Evolutionary conservation across 2,797 vertebrate species (phyloP).

Genomic region (Falco cherrug): DNA sequence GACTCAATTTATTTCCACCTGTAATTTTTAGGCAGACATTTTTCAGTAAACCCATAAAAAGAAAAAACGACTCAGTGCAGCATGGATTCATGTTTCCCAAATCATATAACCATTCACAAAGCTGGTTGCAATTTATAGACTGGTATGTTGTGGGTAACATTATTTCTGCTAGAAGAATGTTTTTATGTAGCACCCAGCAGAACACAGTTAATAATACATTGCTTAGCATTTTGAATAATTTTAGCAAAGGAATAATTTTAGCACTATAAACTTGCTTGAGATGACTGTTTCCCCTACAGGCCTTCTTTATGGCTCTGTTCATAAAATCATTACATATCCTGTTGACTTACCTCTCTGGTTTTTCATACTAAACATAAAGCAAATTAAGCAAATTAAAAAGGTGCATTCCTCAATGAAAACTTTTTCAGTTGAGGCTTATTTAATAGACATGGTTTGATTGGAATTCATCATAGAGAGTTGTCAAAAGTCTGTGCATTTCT

Average conservation of each 20-base stretch:
- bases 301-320: constrained; percentile 27
- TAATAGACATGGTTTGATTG: not conserved
- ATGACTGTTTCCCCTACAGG: not conserved
- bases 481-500: not conserved
- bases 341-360: not conserved
- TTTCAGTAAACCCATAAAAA: constrained; percentile 23
- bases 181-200: constrained; percentile 51
- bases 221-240: constrained; percentile 71
- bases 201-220: constrained; percentile 68
- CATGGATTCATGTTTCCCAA: constrained; percentile 54
- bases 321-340: constrained; percentile 7
- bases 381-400: not conserved
- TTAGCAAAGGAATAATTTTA: constrained; percentile 63
- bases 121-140: constrained; percentile 61
- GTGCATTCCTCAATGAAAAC: not conserved
- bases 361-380: not conserved
- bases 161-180: constrained; percentile 34
- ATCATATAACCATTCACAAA: constrained; percentile 38
- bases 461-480: not conserved
- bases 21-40: constrained; percentile 15
- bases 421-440: not conserved
- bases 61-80: constrained; percentile 15
- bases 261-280: constrained; percentile 29
- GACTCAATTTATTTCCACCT: constrained; percentile 14
- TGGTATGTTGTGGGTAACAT: constrained; percentile 29